phyloP scores from a whole-genome alignment of 2,888 invertebrate species.

The Branchipolynoe longqiensis region DNA sequence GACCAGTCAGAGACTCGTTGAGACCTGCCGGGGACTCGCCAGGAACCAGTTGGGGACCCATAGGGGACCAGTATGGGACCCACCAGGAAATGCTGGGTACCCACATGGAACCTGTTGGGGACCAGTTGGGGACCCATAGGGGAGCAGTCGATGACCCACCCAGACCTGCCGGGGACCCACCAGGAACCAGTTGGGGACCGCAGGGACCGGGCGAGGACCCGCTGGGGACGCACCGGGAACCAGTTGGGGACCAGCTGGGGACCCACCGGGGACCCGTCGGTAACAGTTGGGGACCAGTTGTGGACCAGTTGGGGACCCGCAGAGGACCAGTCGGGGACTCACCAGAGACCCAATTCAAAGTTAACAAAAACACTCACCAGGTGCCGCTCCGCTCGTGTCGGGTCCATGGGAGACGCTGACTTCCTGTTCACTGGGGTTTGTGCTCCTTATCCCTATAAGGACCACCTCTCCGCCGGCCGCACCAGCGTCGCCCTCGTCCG shows the following conservation, averaged over 20 bases:
- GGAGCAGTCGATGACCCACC: too few species aligned
- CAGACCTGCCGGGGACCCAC: too few species aligned
- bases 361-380: not conserved
- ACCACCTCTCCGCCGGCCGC: not conserved
- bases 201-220: too few species aligned
- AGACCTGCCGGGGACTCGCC: too few species aligned
- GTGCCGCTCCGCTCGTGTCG: not conserved
- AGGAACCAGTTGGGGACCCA: too few species aligned
- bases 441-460: constrained; percentile 19
- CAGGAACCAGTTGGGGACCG: too few species aligned
- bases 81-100: too few species aligned
- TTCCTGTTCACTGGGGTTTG: not conserved
- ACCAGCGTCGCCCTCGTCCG: not conserved
- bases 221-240: not conserved
- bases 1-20: too few species aligned
- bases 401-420: not conserved
- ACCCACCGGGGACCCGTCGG: not conserved
- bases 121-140: too few species aligned
- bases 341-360: not conserved
- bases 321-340: not conserved
- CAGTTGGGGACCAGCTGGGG: not conserved
- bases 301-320: not conserved
- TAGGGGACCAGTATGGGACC: too few species aligned
- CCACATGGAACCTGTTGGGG: too few species aligned
- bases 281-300: not conserved